Conservation (phyloP, 2,888 invertebrate genomes). For the Crioceris asparagi region DNA sequence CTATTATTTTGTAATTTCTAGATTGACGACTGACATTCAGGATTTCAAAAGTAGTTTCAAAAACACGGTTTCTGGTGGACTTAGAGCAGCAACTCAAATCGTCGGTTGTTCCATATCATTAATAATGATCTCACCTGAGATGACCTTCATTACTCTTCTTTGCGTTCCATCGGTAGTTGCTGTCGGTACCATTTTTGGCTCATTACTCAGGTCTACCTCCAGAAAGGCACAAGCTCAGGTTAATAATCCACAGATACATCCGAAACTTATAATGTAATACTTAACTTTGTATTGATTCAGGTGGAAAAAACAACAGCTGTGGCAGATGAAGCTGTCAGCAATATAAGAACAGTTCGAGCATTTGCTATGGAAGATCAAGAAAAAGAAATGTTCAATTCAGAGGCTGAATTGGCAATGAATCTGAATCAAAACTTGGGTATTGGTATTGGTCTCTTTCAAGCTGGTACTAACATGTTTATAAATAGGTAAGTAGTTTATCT, state of each 20-base stretch:
- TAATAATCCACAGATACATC: conserved; percentile 6
- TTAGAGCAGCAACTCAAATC: conserved; percentile 79
- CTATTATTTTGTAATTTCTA: conserved; percentile 39
- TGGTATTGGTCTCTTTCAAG: conserved; percentile 89
- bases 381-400: conserved; percentile 54
- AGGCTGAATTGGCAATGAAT: conserved; percentile 60
- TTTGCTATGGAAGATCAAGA: conserved; percentile 90
- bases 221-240: conserved; percentile 77
- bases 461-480: conserved; percentile 73
- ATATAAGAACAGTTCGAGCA: conserved; percentile 87
- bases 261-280: background rate
- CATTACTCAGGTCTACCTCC: conserved; percentile 64
- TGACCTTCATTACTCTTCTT: conserved; percentile 76
- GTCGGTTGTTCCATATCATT: conserved; percentile 66
- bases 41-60: conserved; percentile 97
- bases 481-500: conserved; percentile 46
- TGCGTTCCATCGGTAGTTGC: conserved; percentile 77
- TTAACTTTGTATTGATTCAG: too few relatives aligned
- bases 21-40: conserved; percentile 86
- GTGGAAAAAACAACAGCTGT: conserved; percentile 76
- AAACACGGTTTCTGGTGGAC: conserved; percentile 82
- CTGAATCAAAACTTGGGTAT: conserved; percentile 72
- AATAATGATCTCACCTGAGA: conserved; percentile 78
- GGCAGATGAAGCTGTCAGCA: conserved; percentile 87
- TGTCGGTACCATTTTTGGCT: conserved; percentile 76